Percentiles rank a stretch among this genome's conserved stretches.
Conservation (phyloP, 2,888 invertebrate species). For the Thecophora atra region DNA sequence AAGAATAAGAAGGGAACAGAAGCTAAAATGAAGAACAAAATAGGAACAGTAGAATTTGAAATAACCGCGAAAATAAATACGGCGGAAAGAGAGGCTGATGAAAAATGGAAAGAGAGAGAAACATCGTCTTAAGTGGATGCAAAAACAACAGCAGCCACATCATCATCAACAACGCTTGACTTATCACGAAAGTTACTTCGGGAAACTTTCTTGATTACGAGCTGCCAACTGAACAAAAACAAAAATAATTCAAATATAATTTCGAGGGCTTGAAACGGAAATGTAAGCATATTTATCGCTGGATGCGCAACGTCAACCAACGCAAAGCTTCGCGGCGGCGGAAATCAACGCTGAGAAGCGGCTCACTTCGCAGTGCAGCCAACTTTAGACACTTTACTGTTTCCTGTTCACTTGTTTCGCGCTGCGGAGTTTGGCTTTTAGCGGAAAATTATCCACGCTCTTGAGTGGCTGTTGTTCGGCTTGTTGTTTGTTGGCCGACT, state of each 20-base stretch:
- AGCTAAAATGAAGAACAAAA: background rate
- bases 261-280: conserved; percentile 24
- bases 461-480: background rate
- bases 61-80: background rate
- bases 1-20: background rate
- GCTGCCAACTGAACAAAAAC: conserved; percentile 17
- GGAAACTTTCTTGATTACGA: conserved; percentile 31
- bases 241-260: conserved; percentile 25
- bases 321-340: background rate
- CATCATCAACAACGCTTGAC: background rate
- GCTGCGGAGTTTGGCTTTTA: background rate
- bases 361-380: conserved; percentile 8
- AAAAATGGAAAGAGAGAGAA: background rate
- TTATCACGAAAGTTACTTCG: conserved; percentile 18
- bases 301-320: background rate
- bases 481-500: conserved; percentile 26
- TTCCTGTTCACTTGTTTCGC: conserved; percentile 36
- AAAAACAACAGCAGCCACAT: conserved; percentile 10
- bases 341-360: conserved; percentile 18
- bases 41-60: background rate
- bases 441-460: conserved; percentile 31
- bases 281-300: conserved; percentile 33
- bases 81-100: background rate
- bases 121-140: background rate
- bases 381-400: conserved; percentile 22